Evolutionary conservation across 2,888 invertebrate species (phyloP).

Genomic region (Xestobium rufovillosum): DNA sequence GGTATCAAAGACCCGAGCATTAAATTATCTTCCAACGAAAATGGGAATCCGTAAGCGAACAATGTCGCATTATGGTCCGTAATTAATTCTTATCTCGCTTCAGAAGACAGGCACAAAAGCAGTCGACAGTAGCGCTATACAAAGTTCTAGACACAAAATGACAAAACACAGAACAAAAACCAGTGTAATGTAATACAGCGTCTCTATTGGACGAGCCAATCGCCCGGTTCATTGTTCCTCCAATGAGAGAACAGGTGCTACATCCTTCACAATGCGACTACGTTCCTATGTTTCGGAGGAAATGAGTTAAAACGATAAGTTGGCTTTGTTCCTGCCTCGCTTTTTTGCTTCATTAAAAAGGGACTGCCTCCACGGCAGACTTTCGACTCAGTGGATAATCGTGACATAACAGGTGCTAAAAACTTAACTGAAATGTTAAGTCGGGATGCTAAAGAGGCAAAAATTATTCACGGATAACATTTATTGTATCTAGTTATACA

Average conservation of each 20-base stretch:
- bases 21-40: constrained; percentile 41
- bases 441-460: too few relatives aligned
- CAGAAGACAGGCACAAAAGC: constrained; percentile 41
- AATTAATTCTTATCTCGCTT: constrained; percentile 49
- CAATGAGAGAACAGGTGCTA: constrained; percentile 37
- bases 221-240: constrained; percentile 40
- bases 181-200: constrained; percentile 42
- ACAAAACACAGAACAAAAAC: constrained; percentile 43
- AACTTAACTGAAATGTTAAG: too few relatives aligned
- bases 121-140: constrained; percentile 38
- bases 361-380: too few relatives aligned
- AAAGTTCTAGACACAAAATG: constrained; percentile 44
- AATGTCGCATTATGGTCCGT: constrained; percentile 41
- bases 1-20: constrained; percentile 29
- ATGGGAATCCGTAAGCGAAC: constrained; percentile 40
- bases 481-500: too few relatives aligned
- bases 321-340: too few relatives aligned
- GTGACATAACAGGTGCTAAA: too few relatives aligned
- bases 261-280: constrained; percentile 27
- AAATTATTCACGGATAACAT: too few relatives aligned
- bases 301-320: constrained; percentile 25
- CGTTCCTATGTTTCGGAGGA: constrained; percentile 27
- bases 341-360: too few relatives aligned
- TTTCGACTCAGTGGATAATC: too few relatives aligned
- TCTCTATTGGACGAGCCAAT: constrained; percentile 41